phyloP scores from a whole-genome alignment of 2,888 invertebrate genomes.

The Ashinkailepas kermadecensis region DNA sequence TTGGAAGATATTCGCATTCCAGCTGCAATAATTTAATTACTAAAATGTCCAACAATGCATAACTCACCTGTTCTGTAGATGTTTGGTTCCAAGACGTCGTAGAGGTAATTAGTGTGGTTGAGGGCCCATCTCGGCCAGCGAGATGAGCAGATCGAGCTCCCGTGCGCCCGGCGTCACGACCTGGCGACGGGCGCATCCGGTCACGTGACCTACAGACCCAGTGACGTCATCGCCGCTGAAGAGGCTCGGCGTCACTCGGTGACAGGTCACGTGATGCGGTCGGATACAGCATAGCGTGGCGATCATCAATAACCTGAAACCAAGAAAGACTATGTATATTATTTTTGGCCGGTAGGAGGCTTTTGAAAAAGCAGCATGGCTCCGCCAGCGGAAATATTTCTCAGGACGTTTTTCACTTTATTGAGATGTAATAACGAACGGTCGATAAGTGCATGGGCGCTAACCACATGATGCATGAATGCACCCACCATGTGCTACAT shows the following conservation, averaged over 20 bases:
- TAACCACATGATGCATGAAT: too few relatives aligned
- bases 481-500: too few relatives aligned
- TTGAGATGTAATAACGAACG: too few relatives aligned
- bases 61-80: slow-evolving; percentile 54
- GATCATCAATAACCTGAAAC: not conserved
- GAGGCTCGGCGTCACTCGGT: not conserved
- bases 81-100: slow-evolving; percentile 52
- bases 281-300: not conserved
- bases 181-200: not conserved
- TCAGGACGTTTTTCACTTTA: too few relatives aligned
- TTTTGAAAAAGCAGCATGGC: too few relatives aligned
- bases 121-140: slow-evolving; percentile 54
- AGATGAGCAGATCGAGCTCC: slow-evolving; percentile 20
- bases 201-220: not conserved
- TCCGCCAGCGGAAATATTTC: too few relatives aligned
- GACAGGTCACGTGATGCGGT: not conserved
- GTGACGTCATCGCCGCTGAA: not conserved
- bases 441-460: too few relatives aligned
- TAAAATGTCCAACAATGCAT: too few relatives aligned
- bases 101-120: slow-evolving; percentile 57
- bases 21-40: too few relatives aligned
- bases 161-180: not conserved
- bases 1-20: too few relatives aligned
- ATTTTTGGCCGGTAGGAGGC: too few relatives aligned
- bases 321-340: too few relatives aligned